These are phyloP conservation scores for Vulpes ferrilata DNA, from an alignment of 2,113 vertebrate genomes.

Conservation along the genomic window DNA sequence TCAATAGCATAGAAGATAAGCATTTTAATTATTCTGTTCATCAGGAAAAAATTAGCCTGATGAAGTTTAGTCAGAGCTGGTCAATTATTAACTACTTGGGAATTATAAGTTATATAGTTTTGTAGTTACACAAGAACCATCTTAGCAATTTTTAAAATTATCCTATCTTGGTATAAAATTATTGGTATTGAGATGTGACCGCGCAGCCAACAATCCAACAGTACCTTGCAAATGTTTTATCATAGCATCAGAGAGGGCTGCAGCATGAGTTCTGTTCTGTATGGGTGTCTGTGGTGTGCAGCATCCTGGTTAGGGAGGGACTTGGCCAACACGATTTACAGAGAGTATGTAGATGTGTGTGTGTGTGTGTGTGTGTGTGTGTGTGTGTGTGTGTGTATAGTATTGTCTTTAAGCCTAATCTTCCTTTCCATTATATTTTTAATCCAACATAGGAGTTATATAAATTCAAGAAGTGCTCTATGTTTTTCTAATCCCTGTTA, in stretches of 20 bases:
- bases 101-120: not conserved
- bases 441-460: not conserved
- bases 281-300: not conserved
- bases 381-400: fast-evolving
- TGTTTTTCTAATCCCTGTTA: not conserved
- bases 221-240: not conserved
- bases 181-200: not conserved
- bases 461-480: not conserved
- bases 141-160: not conserved
- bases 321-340: fast-evolving
- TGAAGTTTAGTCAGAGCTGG: not conserved
- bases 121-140: not conserved
- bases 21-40: not conserved
- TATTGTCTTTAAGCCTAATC: not conserved
- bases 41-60: not conserved
- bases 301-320: not conserved
- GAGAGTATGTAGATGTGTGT: fast-evolving
- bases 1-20: not conserved
- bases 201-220: fast-evolving
- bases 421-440: not conserved
- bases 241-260: fast-evolving
- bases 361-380: not conserved
- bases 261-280: not conserved
- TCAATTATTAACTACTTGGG: not conserved
- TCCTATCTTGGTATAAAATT: not conserved